phyloP scores from a whole-genome alignment of 2,113 vertebrate genomes.

The Nothocercus julius region DNA sequence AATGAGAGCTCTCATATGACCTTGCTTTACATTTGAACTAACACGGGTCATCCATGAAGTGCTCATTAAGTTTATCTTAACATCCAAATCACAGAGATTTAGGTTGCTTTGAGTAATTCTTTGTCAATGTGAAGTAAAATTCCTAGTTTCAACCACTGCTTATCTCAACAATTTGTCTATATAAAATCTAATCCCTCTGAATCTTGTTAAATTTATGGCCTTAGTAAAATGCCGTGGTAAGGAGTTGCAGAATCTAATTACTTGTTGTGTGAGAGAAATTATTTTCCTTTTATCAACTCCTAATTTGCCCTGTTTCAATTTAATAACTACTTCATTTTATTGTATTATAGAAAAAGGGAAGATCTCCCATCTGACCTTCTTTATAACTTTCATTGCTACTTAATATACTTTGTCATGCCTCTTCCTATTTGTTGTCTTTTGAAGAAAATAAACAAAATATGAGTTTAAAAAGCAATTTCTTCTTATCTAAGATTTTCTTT shows the following conservation, averaged over 20 bases:
- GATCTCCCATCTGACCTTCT: conserved; percentile 61
- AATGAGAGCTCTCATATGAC: neutral
- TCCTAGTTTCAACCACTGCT: neutral
- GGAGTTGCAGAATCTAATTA: conserved; percentile 59
- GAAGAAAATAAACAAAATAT: conserved; percentile 56
- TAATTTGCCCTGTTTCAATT: conserved; percentile 61
- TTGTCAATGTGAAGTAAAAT: conserved; percentile 50
- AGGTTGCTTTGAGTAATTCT: conserved; percentile 47
- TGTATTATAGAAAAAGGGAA: conserved; percentile 53
- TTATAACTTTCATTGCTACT: conserved; percentile 65
- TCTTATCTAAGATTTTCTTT: neutral
- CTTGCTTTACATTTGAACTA: neutral
- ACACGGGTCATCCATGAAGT: conserved; percentile 38
- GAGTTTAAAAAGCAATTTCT: conserved; percentile 35
- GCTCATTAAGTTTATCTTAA: conserved; percentile 19
- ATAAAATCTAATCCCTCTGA: conserved; percentile 45
- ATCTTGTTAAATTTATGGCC: conserved; percentile 49
- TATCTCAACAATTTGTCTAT: conserved; percentile 43
- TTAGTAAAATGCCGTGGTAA: conserved; percentile 36
- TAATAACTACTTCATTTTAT: conserved; percentile 63
- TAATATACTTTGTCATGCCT: conserved; percentile 50
- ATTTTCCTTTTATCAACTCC: conserved; percentile 66
- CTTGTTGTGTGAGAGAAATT: conserved; percentile 64
- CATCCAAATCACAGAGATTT: conserved; percentile 22
- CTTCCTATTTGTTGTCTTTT: conserved; percentile 46